Base-by-base conservation (phyloP, 1,140 invertebrate genomes). In the Penaeus chinensis region DNA sequence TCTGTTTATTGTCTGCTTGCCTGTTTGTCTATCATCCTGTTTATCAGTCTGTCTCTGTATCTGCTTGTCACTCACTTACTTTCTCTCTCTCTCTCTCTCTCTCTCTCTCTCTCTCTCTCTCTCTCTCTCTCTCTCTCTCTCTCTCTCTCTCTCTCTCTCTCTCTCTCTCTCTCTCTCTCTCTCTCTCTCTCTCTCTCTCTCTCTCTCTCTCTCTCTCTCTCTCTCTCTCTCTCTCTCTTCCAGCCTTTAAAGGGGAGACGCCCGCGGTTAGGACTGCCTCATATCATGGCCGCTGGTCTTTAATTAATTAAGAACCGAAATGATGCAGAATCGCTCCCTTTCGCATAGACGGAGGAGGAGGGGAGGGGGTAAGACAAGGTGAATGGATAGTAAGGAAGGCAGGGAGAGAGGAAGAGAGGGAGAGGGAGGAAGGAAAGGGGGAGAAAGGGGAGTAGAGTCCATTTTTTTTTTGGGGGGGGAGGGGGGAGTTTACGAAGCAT, bases 121-220 rank as follows among this genome's bases (percentile, higher is more conserved):
- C 37, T 42, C 78, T 80, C 78, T 81, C 79, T 81, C 60, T 81
- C 60, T 62, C 60, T 81, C 79, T 81, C 79, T 81, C 79, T 63
- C 54, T 20, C 20, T 24, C 54, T 5, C 79, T 81, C 24, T 42
- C 47, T 77, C 22, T 37, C 47, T 24, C 8, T 18, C n/a, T 11
- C n/a, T 16, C 13, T 42, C 24, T 82, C 19, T 19, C 20, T 32
- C 61, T 20, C 54, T 63, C 37, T 24, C 19, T 62, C 32, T 20
- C 24, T 27, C 10, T 22, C 62, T 7, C 80, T 63, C 79, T 66
- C 13, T 69, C 80, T 42, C 62, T 69, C 47, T 20, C 13, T 83
- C 82, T 82, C 32, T 65, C 80, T 65, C 82, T 83, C 82, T 37
- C n/a, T 63, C 24, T 20, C 63, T 42, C 22, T 42, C 81, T 47